Percentiles rank a stretch among this genome's conserved stretches.
These are phyloP conservation scores for Amiota mariae DNA, from an alignment of 2,888 invertebrate genomes.

Conservation along the genomic window DNA sequence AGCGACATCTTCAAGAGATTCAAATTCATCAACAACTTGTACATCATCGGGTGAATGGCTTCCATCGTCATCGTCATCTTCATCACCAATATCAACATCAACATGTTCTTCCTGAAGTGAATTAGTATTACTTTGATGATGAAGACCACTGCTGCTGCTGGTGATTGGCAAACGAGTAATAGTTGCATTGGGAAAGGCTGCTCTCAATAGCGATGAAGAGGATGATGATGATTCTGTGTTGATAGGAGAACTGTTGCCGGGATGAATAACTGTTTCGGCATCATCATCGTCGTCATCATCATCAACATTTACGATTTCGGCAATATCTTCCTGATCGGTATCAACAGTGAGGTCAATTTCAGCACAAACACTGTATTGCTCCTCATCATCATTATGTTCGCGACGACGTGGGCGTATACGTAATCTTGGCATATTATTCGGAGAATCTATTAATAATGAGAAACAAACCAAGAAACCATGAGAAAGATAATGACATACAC, in stretches of 20 bases:
- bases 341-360: conserved; percentile 59
- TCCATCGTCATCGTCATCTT: not conserved
- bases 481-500: no score
- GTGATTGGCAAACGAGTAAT: not conserved
- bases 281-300: not conserved
- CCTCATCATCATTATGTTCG: conserved; percentile 16
- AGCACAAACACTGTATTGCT: conserved; percentile 55
- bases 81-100: not conserved
- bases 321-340: conserved; percentile 37
- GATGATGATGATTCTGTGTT: conserved; percentile 17
- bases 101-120: not conserved
- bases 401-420: conserved; percentile 44
- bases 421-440: conserved; percentile 37
- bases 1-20: not conserved
- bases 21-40: conserved; percentile 5
- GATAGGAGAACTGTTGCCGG: conserved; percentile 30
- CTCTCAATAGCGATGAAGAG: conserved; percentile 29
- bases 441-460: conserved; percentile 12
- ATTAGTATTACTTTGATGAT: no score
- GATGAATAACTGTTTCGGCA: not conserved
- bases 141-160: not conserved
- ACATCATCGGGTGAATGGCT: conserved; percentile 16
- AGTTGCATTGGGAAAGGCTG: no score
- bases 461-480: no score
- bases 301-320: not conserved